Evolutionary conservation across 2,888 invertebrate genomes (phyloP).

Genomic region (Eristalis intricaria): DNA sequence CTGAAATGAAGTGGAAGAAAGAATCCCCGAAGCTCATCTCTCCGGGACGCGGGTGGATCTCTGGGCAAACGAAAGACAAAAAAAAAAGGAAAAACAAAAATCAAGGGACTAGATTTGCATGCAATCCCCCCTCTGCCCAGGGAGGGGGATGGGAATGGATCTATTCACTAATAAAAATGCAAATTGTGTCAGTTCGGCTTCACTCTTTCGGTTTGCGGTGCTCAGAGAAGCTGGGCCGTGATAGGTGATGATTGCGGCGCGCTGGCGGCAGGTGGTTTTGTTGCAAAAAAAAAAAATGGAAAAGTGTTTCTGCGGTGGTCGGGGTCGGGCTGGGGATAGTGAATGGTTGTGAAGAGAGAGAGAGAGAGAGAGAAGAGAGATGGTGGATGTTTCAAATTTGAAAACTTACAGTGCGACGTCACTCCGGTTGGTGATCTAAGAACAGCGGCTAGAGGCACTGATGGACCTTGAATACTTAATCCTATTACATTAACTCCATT

Average conservation of each 20-base stretch:
- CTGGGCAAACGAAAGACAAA: background rate
- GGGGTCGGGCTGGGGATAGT: constrained; percentile 57
- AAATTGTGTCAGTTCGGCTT: constrained; percentile 45
- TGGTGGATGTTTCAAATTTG: constrained; percentile 21
- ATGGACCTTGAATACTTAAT: constrained; percentile 83
- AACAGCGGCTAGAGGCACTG: constrained; percentile 81
- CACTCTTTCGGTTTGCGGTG: constrained; percentile 62
- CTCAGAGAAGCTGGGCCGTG: background rate
- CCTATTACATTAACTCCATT: constrained; percentile 89
- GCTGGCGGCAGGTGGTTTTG: constrained; percentile 57
- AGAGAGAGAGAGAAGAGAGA: background rate
- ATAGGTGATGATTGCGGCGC: constrained; percentile 67
- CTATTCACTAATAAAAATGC: constrained; percentile 58
- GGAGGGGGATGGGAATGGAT: background rate
- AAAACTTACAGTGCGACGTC: constrained; percentile 73
- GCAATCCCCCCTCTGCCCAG: background rate
- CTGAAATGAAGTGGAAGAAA: constrained; percentile 43
- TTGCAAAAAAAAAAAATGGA: constrained; percentile 26
- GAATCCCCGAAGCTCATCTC: constrained; percentile 47
- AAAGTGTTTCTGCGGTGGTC: constrained; percentile 42
- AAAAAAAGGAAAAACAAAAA: background rate
- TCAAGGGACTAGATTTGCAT: background rate
- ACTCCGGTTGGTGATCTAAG: constrained; percentile 76
- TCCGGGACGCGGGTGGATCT: constrained; percentile 26
- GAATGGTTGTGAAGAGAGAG: background rate